Evolutionary conservation across 2,888 invertebrate species (phyloP).

Genomic region (Vanessa cardui): DNA sequence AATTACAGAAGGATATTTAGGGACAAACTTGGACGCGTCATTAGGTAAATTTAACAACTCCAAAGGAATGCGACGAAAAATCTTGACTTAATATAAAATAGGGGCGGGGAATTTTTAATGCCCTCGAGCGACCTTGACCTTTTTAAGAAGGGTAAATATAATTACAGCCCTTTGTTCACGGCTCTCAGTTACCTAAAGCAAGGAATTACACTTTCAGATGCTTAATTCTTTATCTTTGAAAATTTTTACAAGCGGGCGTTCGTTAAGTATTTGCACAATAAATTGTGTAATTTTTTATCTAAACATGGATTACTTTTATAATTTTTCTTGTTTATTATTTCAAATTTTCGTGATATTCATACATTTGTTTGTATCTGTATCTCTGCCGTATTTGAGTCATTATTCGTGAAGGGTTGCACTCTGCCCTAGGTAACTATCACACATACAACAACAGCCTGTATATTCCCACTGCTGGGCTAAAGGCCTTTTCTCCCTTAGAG

Average conservation of each 20-base stretch:
- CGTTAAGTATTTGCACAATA: background rate
- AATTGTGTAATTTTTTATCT: no score
- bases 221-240: conserved; percentile 21
- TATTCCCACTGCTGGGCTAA: no score
- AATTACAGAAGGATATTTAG: background rate
- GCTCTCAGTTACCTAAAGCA: background rate
- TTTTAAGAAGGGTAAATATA: conserved; percentile 7
- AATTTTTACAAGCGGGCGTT: background rate
- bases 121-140: conserved; percentile 23
- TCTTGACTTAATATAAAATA: conserved; percentile 16
- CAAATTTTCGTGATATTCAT: no score
- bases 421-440: no score
- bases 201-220: conserved; percentile 15
- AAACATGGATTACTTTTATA: no score
- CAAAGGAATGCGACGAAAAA: conserved; percentile 11
- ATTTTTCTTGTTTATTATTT: no score
- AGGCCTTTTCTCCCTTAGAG: no score
- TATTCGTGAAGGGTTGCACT: no score
- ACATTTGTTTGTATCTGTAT: no score
- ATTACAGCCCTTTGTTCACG: conserved; percentile 19
- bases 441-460: no score
- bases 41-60: conserved; percentile 1
- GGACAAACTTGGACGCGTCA: background rate
- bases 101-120: conserved; percentile 11
- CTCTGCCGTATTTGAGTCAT: no score